phyloP scores from a whole-genome alignment of 2,113 vertebrate species.

The Syngnathoides biaculeatus region DNA sequence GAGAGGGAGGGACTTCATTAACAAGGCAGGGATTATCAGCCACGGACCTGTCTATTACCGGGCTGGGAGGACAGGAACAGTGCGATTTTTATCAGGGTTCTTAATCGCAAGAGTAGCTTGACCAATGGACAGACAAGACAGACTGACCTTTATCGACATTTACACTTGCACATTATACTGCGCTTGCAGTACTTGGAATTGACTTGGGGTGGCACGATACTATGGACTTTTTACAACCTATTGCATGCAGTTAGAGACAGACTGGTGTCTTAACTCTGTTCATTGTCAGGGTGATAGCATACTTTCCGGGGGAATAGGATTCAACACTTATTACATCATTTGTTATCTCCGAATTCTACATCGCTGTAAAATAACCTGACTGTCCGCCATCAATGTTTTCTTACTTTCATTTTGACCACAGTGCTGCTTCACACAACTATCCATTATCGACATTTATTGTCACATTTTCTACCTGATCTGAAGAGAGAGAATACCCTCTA shows the following conservation, averaged over 20 bases:
- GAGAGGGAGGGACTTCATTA: conserved; percentile 36
- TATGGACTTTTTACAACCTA: conserved; percentile 56
- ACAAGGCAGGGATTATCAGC: conserved; percentile 40
- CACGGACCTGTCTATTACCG: conserved; percentile 36
- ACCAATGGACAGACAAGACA: conserved; percentile 53
- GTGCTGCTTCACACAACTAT: conserved; percentile 62
- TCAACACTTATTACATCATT: conserved; percentile 51
- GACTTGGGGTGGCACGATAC: conserved; percentile 58
- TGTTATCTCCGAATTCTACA: conserved; percentile 46
- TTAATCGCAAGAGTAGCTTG: conserved; percentile 43
- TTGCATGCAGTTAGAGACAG: conserved; percentile 57
- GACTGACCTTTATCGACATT: conserved; percentile 40
- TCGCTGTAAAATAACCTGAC: conserved; percentile 48
- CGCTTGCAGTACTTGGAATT: conserved; percentile 52
- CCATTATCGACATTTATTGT: conserved; percentile 49
- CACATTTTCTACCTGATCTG: conserved; percentile 47
- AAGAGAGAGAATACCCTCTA: conserved; percentile 13
- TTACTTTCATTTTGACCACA: conserved; percentile 44
- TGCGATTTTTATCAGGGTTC: conserved; percentile 50
- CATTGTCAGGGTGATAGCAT: conserved; percentile 55
- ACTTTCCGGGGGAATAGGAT: conserved; percentile 52
- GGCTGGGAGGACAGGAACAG: conserved; percentile 45
- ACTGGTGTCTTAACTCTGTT: conserved; percentile 54
- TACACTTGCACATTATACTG: conserved; percentile 39
- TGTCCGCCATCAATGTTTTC: conserved; percentile 47